Percentiles rank a stretch among this genome's conserved stretches.
Evolutionary conservation across 2,797 vertebrate species (phyloP).

Genomic region (Chrosomus eos): DNA sequence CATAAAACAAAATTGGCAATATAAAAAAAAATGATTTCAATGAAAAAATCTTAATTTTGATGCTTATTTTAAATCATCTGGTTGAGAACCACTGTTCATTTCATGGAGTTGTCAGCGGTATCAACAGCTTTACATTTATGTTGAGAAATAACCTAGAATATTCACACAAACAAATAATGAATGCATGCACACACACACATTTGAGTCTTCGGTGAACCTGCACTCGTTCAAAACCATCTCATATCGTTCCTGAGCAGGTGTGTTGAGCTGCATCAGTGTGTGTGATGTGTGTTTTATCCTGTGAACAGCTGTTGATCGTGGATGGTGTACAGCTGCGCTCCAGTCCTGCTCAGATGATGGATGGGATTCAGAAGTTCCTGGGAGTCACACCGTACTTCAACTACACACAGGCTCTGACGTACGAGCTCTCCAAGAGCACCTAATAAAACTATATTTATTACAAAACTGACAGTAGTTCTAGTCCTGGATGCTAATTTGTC

Average conservation of each 20-base stretch:
- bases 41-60: not conserved
- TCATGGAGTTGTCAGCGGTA: not conserved
- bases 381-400: constrained; percentile 86
- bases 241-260: not conserved
- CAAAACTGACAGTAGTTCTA: not conserved
- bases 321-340: constrained; percentile 74
- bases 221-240: not conserved
- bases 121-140: not conserved
- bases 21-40: no score
- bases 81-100: not conserved
- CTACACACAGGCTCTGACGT: constrained; percentile 87
- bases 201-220: not conserved
- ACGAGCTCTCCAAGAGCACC: constrained; percentile 44
- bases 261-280: constrained; percentile 2
- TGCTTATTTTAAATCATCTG: not conserved
- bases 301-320: constrained; percentile 59
- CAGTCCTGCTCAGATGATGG: constrained; percentile 84
- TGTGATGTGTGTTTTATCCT: constrained; percentile 1
- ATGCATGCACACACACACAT: not conserved
- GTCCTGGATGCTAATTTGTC: not conserved
- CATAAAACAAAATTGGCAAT: no score
- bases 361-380: constrained; percentile 86
- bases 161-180: not conserved
- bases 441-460: not conserved
- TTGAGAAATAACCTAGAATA: not conserved